A percentile compares a stretch with the other conserved stretches of the same genome.
These are phyloP conservation scores for Oceanodroma leucorhoa DNA, from an alignment of 2,797 vertebrate species.

Conservation along the genomic window DNA sequence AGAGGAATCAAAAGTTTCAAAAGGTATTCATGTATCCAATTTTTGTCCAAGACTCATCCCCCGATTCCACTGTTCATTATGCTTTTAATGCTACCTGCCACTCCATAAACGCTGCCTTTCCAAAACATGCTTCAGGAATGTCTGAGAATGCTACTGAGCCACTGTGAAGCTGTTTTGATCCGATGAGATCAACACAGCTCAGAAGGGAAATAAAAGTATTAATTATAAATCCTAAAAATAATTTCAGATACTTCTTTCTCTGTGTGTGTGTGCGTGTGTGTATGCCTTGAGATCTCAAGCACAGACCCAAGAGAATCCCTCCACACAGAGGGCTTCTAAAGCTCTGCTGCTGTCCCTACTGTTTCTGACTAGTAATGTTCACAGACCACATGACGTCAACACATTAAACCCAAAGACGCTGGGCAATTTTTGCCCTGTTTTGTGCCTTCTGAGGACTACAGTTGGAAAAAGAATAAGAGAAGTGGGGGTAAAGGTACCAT, in stretches of 20 bases:
- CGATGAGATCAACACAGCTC: not conserved
- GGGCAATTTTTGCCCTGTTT: not conserved
- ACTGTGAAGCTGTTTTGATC: not conserved
- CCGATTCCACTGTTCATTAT: not conserved
- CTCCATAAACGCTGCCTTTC: not conserved
- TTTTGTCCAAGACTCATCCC: not conserved
- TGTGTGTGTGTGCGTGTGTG: rapidly evolving
- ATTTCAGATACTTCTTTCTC: not conserved
- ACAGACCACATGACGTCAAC: not conserved
- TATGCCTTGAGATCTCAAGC: not conserved
- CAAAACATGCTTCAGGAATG: not conserved
- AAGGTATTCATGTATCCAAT: not conserved
- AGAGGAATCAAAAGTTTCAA: not conserved
- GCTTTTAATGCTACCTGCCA: not conserved
- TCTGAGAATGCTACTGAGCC: not conserved
- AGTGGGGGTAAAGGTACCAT: not conserved
- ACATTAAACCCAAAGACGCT: not conserved
- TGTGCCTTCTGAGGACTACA: not conserved
- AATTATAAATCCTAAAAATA: not conserved
- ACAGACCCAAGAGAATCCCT: not conserved
- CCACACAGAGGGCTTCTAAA: not conserved
- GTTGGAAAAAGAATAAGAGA: not conserved
- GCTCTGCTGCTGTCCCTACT: not conserved
- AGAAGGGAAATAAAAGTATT: not conserved
- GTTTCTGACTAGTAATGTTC: not conserved